A percentile compares a stretch with the other conserved stretches of the same genome.
Conservation (phyloP, 2,888 invertebrate genomes). For the Oxystoma pomonae region DNA sequence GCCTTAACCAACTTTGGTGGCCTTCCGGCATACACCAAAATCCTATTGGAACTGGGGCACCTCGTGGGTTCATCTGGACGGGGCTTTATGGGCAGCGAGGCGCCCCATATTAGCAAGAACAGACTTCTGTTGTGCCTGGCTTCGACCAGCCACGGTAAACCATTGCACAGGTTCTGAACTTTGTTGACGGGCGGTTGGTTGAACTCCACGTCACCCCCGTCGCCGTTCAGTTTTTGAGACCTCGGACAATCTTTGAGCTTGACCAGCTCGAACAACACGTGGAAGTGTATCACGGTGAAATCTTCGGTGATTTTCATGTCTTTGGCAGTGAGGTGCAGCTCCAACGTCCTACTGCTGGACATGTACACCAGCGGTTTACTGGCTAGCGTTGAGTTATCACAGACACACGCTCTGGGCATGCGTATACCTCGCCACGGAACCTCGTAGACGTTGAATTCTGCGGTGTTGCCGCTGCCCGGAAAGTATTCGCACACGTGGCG, state of each 20-base stretch:
- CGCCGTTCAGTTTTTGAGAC: conserved; percentile 59
- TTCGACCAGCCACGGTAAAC: conserved; percentile 74
- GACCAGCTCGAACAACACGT: conserved; percentile 65
- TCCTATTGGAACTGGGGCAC: conserved; percentile 73
- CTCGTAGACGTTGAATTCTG: conserved; percentile 61
- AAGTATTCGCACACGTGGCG: conserved; percentile 56
- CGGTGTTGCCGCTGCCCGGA: conserved; percentile 45
- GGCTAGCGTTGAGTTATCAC: conserved; percentile 65
- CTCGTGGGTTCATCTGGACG: conserved; percentile 58
- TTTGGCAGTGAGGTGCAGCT: conserved; percentile 71
- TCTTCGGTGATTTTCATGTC: conserved; percentile 75
- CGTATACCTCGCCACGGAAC: conserved; percentile 68
- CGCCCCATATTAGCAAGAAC: conserved; percentile 80
- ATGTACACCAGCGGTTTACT: conserved; percentile 60
- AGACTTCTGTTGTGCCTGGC: conserved; percentile 76
- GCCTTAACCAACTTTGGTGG: conserved; percentile 61
- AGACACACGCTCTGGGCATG: conserved; percentile 72
- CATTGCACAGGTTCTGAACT: conserved; percentile 65
- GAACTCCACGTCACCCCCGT: conserved; percentile 64
- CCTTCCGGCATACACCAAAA: conserved; percentile 76
- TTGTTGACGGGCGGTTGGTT: conserved; percentile 58
- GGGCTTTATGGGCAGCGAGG: conserved; percentile 63
- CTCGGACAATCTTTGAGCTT: conserved; percentile 62
- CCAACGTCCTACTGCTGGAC: conserved; percentile 65
- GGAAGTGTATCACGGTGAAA: conserved; percentile 76